phyloP scores from a whole-genome alignment of 2,888 invertebrate species.

The Xylota segnis region DNA sequence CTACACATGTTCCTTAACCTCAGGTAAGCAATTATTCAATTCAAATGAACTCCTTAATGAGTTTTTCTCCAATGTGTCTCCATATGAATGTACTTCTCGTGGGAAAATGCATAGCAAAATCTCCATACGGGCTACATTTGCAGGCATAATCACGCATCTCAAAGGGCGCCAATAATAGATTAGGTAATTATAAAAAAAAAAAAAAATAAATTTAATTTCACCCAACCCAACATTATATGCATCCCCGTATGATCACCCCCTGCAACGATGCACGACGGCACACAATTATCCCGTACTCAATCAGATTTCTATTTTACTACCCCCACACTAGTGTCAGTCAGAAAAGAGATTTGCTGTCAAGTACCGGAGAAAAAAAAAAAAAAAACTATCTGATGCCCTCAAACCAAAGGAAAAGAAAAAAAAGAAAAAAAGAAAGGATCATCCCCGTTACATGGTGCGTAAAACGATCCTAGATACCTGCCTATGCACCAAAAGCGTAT shows the following conservation, averaged over 20 bases:
- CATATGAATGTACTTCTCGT: too few relatives aligned
- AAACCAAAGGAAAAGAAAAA: neutral
- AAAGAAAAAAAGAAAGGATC: constrained; percentile 52
- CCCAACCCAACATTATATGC: constrained; percentile 8
- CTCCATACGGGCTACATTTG: constrained; percentile 34
- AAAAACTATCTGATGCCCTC: constrained; percentile 30
- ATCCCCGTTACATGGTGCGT: constrained; percentile 58
- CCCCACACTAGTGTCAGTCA: constrained; percentile 62
- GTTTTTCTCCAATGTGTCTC: too few relatives aligned
- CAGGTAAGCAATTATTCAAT: too few relatives aligned
- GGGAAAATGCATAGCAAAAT: neutral
- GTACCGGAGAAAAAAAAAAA: constrained; percentile 51
- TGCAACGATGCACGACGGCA: constrained; percentile 54
- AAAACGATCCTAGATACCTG: constrained; percentile 68
- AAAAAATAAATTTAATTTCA: constrained; percentile 21
- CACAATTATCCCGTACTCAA: constrained; percentile 58
- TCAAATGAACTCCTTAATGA: too few relatives aligned
- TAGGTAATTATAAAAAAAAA: neutral
- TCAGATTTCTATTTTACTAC: constrained; percentile 67
- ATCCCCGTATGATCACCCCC: constrained; percentile 60
- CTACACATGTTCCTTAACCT: too few relatives aligned
- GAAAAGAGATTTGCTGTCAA: constrained; percentile 68
- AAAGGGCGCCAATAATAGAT: constrained; percentile 37
- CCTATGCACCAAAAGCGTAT: constrained; percentile 58
- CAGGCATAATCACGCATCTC: neutral